These are phyloP conservation scores for Cyanocitta stelleri DNA, from an alignment of 2,113 vertebrate genomes.

Conservation along the genomic window DNA sequence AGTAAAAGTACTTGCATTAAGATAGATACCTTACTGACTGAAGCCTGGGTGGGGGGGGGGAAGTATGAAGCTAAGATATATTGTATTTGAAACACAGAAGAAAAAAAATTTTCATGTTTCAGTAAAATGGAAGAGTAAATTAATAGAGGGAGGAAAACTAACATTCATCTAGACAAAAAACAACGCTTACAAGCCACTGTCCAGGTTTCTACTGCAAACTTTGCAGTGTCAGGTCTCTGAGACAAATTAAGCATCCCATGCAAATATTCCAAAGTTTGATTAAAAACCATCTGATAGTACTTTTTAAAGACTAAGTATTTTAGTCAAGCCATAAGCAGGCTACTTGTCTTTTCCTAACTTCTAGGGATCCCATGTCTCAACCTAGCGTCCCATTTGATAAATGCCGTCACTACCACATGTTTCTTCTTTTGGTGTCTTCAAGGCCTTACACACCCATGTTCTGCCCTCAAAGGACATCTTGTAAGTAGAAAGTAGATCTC, in stretches of 20 bases:
- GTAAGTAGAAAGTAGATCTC: not conserved
- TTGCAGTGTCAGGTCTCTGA: not conserved
- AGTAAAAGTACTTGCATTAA: not conserved
- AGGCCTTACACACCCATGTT: not conserved
- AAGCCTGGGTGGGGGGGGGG: rapidly evolving
- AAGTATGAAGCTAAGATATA: not conserved
- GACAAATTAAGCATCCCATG: not conserved
- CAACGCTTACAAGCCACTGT: not conserved
- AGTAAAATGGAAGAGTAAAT: not conserved
- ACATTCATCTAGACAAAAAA: not conserved
- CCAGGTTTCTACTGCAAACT: not conserved
- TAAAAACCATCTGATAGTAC: not conserved
- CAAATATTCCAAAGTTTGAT: not conserved
- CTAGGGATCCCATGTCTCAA: not conserved
- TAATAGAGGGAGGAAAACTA: not conserved
- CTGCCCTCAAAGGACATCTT: not conserved
- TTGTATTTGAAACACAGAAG: not conserved
- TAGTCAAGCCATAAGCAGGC: not conserved
- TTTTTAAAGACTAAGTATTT: not conserved
- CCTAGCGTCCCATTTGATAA: not conserved
- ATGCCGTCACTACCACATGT: not conserved
- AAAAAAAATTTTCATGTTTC: not conserved
- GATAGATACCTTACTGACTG: not conserved
- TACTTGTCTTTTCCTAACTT: not conserved
- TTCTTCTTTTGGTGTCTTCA: not conserved